These are phyloP conservation scores for Chelmon rostratus DNA, from an alignment of 2,797 vertebrate genomes.

Conservation along the genomic window DNA sequence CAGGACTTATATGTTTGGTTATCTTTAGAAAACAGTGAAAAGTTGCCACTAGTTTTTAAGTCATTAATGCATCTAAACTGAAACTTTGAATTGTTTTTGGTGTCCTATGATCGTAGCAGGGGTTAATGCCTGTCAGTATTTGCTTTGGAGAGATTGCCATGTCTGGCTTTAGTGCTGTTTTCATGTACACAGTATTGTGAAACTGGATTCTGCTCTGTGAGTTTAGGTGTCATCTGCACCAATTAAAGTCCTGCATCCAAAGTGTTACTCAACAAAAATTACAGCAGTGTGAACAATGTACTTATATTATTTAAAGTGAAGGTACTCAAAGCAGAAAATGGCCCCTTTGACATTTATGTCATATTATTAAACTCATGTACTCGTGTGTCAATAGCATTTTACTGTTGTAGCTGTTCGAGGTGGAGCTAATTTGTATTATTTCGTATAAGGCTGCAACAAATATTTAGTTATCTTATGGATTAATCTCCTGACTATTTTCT, in stretches of 20 bases:
- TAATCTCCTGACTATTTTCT: background rate
- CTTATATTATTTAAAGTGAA: too few species aligned
- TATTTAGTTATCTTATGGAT: background rate
- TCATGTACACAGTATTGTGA: background rate
- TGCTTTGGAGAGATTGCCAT: background rate
- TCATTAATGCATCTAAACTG: background rate
- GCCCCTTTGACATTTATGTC: background rate
- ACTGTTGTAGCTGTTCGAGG: background rate
- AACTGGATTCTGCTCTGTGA: constrained; percentile 7
- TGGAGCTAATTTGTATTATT: background rate
- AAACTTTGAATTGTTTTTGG: background rate
- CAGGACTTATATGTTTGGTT: background rate
- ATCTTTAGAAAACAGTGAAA: too few species aligned
- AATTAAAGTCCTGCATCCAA: background rate
- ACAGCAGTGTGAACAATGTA: background rate
- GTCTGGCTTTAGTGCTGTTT: background rate
- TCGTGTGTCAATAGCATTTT: background rate
- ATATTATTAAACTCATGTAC: background rate
- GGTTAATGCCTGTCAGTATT: background rate
- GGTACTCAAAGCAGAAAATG: too few species aligned
- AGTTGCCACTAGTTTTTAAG: too few species aligned
- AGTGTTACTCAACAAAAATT: background rate
- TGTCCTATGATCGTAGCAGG: too few species aligned
- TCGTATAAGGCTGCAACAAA: background rate
- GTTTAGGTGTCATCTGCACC: background rate